These are phyloP conservation scores for Amphiprion ocellaris DNA, from an alignment of 2,113 vertebrate genomes.

Conservation along the genomic window DNA sequence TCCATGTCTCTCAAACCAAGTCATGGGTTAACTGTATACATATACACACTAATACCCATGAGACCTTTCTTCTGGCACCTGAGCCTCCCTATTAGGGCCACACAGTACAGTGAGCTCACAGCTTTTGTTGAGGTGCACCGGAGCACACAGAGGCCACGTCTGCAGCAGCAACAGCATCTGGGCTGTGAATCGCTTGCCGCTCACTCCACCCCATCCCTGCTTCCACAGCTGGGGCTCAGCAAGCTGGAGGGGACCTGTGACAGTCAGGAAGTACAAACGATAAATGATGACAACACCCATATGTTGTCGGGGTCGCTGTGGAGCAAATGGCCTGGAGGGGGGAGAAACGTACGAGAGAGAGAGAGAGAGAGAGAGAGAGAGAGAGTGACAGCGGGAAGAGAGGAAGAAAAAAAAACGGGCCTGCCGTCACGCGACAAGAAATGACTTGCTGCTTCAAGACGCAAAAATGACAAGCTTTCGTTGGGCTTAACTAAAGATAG, in stretches of 20 bases:
- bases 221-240: conserved; percentile 75
- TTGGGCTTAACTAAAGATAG: conserved; percentile 2
- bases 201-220: conserved; percentile 39
- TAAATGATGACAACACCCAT: conserved; percentile 70
- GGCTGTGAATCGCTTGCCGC: conserved; percentile 49
- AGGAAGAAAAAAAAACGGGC: background rate
- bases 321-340: conserved; percentile 40
- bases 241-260: conserved; percentile 51
- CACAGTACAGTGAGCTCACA: conserved; percentile 52
- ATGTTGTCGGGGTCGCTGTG: conserved; percentile 49
- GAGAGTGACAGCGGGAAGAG: background rate
- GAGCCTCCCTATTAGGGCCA: conserved; percentile 58
- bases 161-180: conserved; percentile 70
- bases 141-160: conserved; percentile 57
- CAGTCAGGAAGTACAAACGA: conserved; percentile 50
- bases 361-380: background rate
- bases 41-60: background rate
- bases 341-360: background rate
- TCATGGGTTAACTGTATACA: conserved; percentile 4
- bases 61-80: conserved; percentile 54
- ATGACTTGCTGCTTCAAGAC: background rate
- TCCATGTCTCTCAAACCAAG: background rate
- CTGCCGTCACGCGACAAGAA: conserved; percentile 14
- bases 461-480: conserved; percentile 12
- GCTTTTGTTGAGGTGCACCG: conserved; percentile 65